These are phyloP conservation scores for Pelodiscus sinensis DNA, from an alignment of 2,113 vertebrate genomes.

Conservation along the genomic window DNA sequence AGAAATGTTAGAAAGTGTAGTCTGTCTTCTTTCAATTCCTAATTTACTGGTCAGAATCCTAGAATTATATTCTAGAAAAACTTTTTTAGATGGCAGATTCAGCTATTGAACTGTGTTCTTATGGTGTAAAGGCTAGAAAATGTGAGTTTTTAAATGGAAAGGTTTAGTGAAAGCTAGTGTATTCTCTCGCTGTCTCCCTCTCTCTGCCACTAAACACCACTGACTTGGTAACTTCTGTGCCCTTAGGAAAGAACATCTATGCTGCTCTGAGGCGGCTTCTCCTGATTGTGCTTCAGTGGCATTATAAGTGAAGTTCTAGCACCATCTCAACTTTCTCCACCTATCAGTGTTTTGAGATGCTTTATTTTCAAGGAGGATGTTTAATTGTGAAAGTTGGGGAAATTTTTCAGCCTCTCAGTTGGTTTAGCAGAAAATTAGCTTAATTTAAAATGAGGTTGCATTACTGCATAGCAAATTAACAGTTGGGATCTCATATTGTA, in stretches of 20 bases:
- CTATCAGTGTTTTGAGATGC: background rate
- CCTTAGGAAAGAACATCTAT: background rate
- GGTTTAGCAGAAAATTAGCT: background rate
- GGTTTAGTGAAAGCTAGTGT: background rate
- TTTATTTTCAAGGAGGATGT: background rate
- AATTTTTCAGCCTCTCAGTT: background rate
- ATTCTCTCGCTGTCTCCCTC: background rate
- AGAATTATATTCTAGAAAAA: conserved; percentile 50
- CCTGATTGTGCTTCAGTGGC: background rate
- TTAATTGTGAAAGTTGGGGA: background rate
- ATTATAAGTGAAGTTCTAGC: background rate
- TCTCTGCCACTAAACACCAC: background rate
- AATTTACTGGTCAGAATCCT: conserved; percentile 51
- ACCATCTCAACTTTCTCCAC: background rate
- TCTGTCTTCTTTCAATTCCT: conserved; percentile 20
- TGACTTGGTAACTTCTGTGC: background rate
- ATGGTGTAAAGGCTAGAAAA: conserved; percentile 23
- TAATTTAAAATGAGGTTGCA: background rate
- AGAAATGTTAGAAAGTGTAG: conserved; percentile 12
- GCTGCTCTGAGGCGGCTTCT: background rate
- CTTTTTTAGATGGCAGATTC: conserved; percentile 34
- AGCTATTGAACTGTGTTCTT: conserved; percentile 33
- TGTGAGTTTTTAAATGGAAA: conserved; percentile 20
- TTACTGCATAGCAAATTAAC: background rate
- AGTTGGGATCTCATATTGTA: background rate